Base-by-base conservation (phyloP, 2,113 vertebrate species). In the Bagarius yarrelli region DNA sequence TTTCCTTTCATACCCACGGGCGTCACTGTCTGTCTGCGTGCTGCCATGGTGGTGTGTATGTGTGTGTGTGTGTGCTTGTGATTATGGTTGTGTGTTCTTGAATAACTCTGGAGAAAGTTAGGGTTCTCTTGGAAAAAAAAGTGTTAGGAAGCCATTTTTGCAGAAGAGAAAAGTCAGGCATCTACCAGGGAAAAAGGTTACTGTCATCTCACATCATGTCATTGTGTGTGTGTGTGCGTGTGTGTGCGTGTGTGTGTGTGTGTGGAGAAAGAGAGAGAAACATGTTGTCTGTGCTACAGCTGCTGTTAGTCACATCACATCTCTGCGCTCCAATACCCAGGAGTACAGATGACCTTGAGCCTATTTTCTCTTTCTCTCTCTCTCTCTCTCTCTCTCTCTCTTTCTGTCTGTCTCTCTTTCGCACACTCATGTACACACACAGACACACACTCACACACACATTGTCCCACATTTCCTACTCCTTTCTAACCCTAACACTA, bases 401-500 rank as follows among this genome's bases (percentile, higher is more conserved):
- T 66, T 53, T 40, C 21, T 25, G 8, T 30, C 34, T 59, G 8
- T 21, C 55, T 60, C 66, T 67, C 19, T 14, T n/a, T 52, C 76
- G 27, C 76, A 55, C 23, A n/a, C 63, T 56, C 21, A 56, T 63
- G 56, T 27, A 79, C 64, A 56, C 18, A 56, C 15, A 80, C 78
- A 79, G 27, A 25, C 44, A 50, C 60, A 30, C 76, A 56, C 3
- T 23, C 27, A 79, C 14, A 59, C 53, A 80, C 78, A 79, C 50
- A 44, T n/a, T 5, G 40, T 25, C 40, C 55, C 14, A n/a, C 63
- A 79, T 21, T 9, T 44, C n/a, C 67, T 36, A 47, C 53, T 50
- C 52, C 27, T n/a, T 32, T 91, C 89, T 90, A 86, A 88, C 89
- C 89, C 89, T 83, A 88, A 85, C 83, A 86, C 87, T 88, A 87